A percentile compares a stretch with the other conserved stretches of the same genome.
phyloP scores from a whole-genome alignment of 2,113 vertebrate genomes.

The Pseudorectes ferrugineus region DNA sequence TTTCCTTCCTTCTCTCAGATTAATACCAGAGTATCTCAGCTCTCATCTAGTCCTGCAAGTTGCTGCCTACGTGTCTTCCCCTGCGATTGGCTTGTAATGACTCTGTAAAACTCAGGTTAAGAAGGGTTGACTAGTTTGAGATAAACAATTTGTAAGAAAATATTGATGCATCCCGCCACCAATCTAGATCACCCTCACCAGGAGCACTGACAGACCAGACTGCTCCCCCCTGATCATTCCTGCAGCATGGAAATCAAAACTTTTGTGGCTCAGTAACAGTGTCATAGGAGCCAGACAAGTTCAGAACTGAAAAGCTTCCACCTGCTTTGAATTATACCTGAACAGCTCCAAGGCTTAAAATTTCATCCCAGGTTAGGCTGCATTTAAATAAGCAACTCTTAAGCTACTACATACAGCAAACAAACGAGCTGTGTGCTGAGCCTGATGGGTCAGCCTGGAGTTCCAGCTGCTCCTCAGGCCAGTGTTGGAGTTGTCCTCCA shows the following conservation, averaged over 20 bases:
- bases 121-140: background rate
- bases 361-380: background rate
- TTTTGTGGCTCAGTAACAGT: background rate
- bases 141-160: background rate
- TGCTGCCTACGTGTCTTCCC: background rate
- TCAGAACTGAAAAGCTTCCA: background rate
- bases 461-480: background rate
- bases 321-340: background rate
- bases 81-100: rapidly evolving
- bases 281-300: background rate
- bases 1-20: background rate
- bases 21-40: background rate
- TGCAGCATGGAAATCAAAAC: background rate
- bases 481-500: background rate
- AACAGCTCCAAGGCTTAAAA: background rate
- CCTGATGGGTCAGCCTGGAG: background rate
- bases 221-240: background rate
- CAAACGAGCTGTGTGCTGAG: background rate
- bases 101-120: background rate
- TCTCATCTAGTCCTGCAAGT: background rate
- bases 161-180: rapidly evolving
- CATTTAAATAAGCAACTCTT: background rate
- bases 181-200: background rate
- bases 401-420: background rate
- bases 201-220: background rate